Evolutionary conservation across 2,113 vertebrate genomes (phyloP).

Genomic region (Melanerpes formicivorus): DNA sequence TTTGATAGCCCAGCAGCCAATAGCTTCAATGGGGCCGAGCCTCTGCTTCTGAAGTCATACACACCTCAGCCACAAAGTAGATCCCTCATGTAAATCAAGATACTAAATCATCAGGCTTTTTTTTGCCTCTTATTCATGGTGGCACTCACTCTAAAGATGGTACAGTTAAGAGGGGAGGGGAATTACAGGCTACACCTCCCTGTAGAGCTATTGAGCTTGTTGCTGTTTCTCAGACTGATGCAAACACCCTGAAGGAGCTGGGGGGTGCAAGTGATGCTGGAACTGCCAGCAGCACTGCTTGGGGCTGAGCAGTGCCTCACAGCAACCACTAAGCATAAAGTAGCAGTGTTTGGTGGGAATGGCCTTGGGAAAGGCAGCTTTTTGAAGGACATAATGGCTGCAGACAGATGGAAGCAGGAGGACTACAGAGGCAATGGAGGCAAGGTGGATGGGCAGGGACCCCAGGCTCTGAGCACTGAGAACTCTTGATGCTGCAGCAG

Average conservation of each 20-base stretch:
- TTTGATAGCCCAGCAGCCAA: background rate
- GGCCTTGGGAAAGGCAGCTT: background rate
- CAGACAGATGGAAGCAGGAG: background rate
- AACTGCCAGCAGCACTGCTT: background rate
- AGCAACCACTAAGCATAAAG: background rate
- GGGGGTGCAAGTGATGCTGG: background rate
- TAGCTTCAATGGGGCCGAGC: background rate
- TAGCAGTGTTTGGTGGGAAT: background rate
- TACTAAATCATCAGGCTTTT: background rate
- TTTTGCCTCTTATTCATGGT: background rate
- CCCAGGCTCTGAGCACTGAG: background rate
- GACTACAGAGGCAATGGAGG: accelerated
- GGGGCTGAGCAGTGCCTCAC: background rate
- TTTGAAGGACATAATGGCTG: background rate
- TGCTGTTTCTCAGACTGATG: background rate
- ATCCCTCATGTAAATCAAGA: slow-evolving; percentile 25
- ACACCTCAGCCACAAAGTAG: background rate
- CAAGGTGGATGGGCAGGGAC: background rate
- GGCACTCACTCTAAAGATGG: background rate
- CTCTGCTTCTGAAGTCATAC: slow-evolving; percentile 12
- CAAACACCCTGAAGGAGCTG: background rate
- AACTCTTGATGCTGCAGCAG: background rate
- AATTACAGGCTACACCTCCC: background rate
- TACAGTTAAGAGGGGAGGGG: background rate
- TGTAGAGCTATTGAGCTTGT: background rate